Evolutionary conservation across 2,113 vertebrate genomes (phyloP), one percentile per base, ranked within the genome.

Genomic region (Anguilla japonica): DNA sequence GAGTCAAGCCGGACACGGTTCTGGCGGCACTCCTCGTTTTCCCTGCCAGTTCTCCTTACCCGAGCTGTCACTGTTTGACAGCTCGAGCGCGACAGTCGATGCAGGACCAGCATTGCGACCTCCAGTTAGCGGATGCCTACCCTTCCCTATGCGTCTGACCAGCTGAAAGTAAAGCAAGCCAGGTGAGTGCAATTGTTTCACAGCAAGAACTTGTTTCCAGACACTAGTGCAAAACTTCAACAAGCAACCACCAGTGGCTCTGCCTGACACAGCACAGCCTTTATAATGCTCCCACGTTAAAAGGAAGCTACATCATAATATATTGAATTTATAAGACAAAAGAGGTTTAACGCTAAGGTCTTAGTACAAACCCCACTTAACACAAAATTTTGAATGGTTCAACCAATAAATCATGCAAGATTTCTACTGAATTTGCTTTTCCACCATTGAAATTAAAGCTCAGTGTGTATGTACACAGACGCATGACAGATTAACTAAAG

Each of bases 1-100:
- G 95, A 95, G 20, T 93, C 92, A 0, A 84, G 82, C 43, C 87
- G 15, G 1, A 81, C 1, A 0, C 14, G 80, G 15, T n/a, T 41
- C 41, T 85, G 88, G 85, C 87, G 89, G 8, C 1, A 0, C 15
- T 67, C 85, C 86, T 41, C 43, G 2, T 67, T 56, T 56, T 16
- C 7, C 85, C 41, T 3, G 0, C 2, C 26, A 53, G 80, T 95
- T 95, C 89, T 95, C 94, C 86, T 94, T 95, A 5, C 90, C 93
- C 0, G 88, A 86, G 20, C 84, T 84, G 3, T 93, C 92, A 11
- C 87, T 87, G 60, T 94, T 92, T 5, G 89, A 90, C 0, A 84
- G 41, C 46, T 29, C 13, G 9, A 14, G 82, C 22, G 26, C 22
- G 1, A 79, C 71, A 34, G 39, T 29, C 5, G 39, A 60, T 39